phyloP scores from a whole-genome alignment of 2,888 invertebrate species.

The Dryomyza anilis region DNA sequence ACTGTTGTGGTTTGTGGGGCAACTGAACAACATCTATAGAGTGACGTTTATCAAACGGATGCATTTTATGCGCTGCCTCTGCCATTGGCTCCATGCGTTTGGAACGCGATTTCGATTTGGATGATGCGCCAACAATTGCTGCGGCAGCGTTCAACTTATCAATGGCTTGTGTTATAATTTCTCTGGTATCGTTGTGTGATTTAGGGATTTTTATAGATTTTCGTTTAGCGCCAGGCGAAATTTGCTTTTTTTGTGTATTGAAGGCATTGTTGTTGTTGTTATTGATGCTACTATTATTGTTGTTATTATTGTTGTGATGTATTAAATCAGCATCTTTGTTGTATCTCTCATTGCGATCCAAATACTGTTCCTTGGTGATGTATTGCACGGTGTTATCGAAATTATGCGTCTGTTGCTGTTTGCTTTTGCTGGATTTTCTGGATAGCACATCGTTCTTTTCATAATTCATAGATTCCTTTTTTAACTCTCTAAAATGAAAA shows the following conservation, averaged over 20 bases:
- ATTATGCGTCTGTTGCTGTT: slow-evolving; percentile 18
- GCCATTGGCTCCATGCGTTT: slow-evolving; percentile 18
- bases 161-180: neutral
- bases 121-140: too few species aligned
- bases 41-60: slow-evolving; percentile 40
- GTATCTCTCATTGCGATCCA: slow-evolving; percentile 24
- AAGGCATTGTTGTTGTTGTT: slow-evolving; percentile 13
- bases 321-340: slow-evolving; percentile 22
- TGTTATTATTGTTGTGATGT: too few species aligned
- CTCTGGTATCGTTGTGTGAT: neutral
- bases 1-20: too few species aligned
- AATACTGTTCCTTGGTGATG: slow-evolving; percentile 26
- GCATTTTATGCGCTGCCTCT: slow-evolving; percentile 2
- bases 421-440: slow-evolving; percentile 32
- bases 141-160: neutral
- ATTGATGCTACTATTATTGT: too few species aligned
- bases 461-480: neutral
- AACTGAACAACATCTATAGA: slow-evolving; percentile 42
- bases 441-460: slow-evolving; percentile 32
- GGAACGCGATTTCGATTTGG: slow-evolving; percentile 11
- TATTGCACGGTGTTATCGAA: slow-evolving; percentile 24
- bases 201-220: slow-evolving; percentile 24
- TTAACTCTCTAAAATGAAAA: neutral
- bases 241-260: slow-evolving; percentile 27
- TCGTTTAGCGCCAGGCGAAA: slow-evolving; percentile 31